Evolutionary conservation across 2,888 invertebrate species (phyloP).

Genomic region (Allophyes oxyacanthae): DNA sequence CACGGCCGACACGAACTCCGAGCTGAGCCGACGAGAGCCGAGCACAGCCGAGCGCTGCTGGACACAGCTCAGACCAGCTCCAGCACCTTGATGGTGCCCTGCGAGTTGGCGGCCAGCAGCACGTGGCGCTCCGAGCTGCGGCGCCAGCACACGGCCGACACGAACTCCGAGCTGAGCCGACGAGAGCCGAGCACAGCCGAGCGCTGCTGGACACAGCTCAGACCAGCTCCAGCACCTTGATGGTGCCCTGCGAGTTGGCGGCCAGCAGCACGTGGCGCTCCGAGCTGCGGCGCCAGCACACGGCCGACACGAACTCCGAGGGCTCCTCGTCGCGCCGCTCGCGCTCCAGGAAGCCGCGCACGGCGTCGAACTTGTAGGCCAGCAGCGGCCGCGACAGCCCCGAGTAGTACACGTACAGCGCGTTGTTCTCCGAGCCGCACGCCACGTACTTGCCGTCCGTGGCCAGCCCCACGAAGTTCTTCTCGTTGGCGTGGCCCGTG

Average conservation of each 20-base stretch:
- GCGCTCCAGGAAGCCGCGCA: conserved; percentile 93
- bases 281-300: conserved; percentile 96
- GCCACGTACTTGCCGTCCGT: conserved; percentile 97
- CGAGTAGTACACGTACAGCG: conserved; percentile 97
- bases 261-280: conserved; percentile 94
- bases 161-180: not conserved
- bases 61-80: too few species aligned
- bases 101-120: too few species aligned
- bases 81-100: too few species aligned
- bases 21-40: too few species aligned
- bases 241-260: conserved; percentile 98
- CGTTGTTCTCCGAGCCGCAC: conserved; percentile 98
- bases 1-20: not conserved
- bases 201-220: conserved; percentile 66
- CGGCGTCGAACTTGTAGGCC: conserved; percentile 95
- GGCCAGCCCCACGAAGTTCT: conserved; percentile 98
- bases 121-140: too few species aligned
- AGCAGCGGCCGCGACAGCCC: conserved; percentile 96
- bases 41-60: too few species aligned
- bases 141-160: not conserved
- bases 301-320: conserved; percentile 98
- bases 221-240: conserved; percentile 95
- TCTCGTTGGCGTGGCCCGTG: conserved; percentile 97
- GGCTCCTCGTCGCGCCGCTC: conserved; percentile 95
- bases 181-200: too few species aligned